Base-by-base conservation (phyloP, 2,113 vertebrate genomes). In the Oryzias melastigma region DNA sequence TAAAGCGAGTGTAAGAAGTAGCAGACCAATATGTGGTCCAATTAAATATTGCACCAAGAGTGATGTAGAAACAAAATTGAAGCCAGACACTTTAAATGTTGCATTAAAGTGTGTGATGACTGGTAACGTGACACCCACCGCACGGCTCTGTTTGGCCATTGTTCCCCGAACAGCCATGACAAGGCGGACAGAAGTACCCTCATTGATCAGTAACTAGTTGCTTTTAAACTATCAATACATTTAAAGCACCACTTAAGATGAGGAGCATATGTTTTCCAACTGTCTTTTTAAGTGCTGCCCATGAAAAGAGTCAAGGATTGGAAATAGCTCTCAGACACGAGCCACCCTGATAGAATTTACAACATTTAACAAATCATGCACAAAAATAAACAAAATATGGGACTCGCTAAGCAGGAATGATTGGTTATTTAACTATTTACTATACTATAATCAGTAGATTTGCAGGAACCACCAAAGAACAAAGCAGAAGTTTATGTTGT, bases 191-290 rank as follows among this genome's bases (percentile, higher is more conserved):
- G 62, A 66, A 63, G 77, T 81, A 80, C 77, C 66, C 65, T 73
- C 77, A 87, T 84, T 86, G 90, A 89, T 90, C 86, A 68, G 77
- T 80, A 79, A 71, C 73, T 67, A 55, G 65, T 75, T 78, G 85
- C 89, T 88, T 85, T 89, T 85, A 91, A 89, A 87, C 73, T 83
- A 85, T 91, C 91, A 88, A 91, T 92, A 91, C 65, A 66, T 82
- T 88, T 83, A 88, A 84, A 91, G 87, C 67, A 67, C 74, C 88
- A 89, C 88, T 91, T 90, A 88, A 82, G 72, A 85, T 47, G 68
- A 84, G 84, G 62, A 83, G 75, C 87, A 85, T 85, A 77, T 71
- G 79, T 86, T 84, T 84, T 75, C 77, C 62, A 59, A 60, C 75
- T 76, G 78, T 79, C 75, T 68, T 40, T 20, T 74, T 73, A 73